Evolutionary conservation across 2,888 invertebrate genomes (phyloP).

Genomic region (Ditula angustiorana): DNA sequence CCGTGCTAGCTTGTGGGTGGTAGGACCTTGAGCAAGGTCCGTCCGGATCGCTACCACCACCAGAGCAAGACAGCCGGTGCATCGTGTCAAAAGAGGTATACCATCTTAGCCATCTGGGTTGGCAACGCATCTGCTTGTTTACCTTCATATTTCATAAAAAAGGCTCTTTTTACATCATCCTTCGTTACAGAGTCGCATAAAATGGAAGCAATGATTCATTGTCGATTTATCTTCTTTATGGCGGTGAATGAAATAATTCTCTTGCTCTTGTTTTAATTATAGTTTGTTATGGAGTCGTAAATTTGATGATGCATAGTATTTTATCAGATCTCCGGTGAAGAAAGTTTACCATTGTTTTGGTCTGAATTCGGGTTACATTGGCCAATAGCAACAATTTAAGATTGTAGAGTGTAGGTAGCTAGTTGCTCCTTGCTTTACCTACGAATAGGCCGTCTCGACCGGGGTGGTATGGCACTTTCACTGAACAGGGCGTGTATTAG

Average conservation of each 20-base stretch:
- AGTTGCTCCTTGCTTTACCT: background rate
- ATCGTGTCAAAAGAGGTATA: no score
- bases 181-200: background rate
- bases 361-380: background rate
- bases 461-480: no score
- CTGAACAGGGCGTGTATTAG: no score
- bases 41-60: no score
- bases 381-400: background rate
- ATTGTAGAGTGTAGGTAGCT: background rate
- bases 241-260: slow-evolving; percentile 33
- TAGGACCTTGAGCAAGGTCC: no score
- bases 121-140: no score
- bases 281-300: slow-evolving; percentile 18
- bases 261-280: slow-evolving; percentile 19
- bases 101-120: no score
- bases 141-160: no score
- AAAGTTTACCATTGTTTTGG: slow-evolving; percentile 18
- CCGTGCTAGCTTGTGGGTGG: no score
- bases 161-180: background rate
- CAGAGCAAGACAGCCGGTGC: no score
- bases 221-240: slow-evolving; percentile 68
- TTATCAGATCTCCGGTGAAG: slow-evolving; percentile 17
- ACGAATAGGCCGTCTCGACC: no score
- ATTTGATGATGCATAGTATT: slow-evolving; percentile 1
- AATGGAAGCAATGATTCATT: slow-evolving; percentile 57